These are phyloP conservation scores for Acrobasis consociella DNA, from an alignment of 2,888 invertebrate genomes.

Conservation along the genomic window DNA sequence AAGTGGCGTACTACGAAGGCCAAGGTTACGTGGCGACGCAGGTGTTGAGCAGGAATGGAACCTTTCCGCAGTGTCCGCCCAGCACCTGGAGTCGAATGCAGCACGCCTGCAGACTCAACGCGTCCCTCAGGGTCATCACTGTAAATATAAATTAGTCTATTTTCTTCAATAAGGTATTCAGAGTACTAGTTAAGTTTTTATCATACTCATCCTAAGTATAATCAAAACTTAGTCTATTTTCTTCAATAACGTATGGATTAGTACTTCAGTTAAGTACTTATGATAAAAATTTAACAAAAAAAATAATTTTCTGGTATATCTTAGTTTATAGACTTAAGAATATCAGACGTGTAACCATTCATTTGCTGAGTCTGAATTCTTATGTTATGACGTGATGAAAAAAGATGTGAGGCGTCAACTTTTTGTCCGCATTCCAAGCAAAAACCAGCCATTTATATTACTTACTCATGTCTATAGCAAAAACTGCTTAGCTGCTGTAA, in stretches of 20 bases:
- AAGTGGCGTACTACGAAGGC: conserved; percentile 77
- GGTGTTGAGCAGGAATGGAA: conserved; percentile 76
- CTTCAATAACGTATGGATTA: no score
- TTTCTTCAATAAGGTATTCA: no score
- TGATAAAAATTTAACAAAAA: no score
- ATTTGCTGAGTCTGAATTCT: conserved; percentile 5
- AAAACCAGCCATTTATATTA: conserved; percentile 69
- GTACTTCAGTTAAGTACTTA: no score
- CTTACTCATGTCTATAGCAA: conserved; percentile 64
- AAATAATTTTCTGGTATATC: no score
- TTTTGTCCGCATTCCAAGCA: conserved; percentile 77
- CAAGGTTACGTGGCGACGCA: conserved; percentile 79
- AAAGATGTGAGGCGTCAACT: conserved; percentile 50
- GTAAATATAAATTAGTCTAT: conserved; percentile 54
- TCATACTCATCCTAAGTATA: no score
- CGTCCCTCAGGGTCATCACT: conserved; percentile 67
- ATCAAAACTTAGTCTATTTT: no score
- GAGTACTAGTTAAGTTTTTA: no score
- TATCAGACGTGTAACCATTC: background rate
- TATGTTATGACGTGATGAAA: conserved; percentile 51
- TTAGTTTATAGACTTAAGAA: background rate
- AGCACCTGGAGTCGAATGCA: conserved; percentile 77
- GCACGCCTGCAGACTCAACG: conserved; percentile 65
- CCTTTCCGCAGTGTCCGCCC: conserved; percentile 79
- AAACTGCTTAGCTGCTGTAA: conserved; percentile 67